Conservation (phyloP, 2,113 vertebrate genomes). For the Erythrolamprus reginae region DNA sequence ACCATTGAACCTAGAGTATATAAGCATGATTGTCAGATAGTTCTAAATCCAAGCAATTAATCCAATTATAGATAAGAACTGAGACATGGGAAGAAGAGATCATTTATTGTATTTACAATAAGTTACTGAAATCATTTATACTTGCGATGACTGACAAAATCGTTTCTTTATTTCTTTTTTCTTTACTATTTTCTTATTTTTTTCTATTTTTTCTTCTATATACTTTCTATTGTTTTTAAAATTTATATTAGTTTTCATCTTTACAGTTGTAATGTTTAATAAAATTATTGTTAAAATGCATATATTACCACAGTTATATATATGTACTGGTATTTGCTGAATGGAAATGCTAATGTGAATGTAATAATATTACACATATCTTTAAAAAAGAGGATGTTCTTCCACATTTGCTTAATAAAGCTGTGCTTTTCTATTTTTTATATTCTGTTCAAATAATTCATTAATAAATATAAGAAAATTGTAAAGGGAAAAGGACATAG, state of each 20-base stretch:
- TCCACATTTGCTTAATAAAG: neutral
- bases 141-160: neutral
- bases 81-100: neutral
- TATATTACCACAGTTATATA: neutral
- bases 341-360: neutral
- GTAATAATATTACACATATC: neutral
- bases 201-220: neutral
- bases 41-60: neutral
- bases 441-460: neutral
- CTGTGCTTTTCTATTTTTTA: neutral
- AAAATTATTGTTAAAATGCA: neutral
- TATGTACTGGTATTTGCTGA: neutral
- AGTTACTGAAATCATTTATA: neutral
- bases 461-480: neutral
- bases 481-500: neutral
- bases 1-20: neutral
- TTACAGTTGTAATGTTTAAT: neutral
- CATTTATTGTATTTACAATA: neutral
- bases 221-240: neutral
- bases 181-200: neutral
- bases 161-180: neutral
- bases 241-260: neutral
- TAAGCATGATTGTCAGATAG: neutral
- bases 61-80: neutral
- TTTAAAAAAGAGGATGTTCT: neutral